Evolutionary conservation across 2,888 invertebrate species (phyloP).

Genomic region (Drosophila lacicola): DNA sequence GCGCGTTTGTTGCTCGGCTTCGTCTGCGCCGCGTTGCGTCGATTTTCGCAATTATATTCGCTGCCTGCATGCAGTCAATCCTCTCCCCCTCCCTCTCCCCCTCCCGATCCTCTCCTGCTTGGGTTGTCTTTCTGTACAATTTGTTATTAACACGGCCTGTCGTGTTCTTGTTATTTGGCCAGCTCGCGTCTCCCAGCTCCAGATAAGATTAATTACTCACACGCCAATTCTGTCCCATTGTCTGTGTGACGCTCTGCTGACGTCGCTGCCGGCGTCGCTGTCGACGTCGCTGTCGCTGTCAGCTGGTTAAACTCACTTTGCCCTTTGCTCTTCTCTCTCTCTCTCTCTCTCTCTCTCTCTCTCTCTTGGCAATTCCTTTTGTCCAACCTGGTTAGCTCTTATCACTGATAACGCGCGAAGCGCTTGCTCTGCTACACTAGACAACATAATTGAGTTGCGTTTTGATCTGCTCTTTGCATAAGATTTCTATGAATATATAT

Average conservation of each 20-base stretch:
- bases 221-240: constrained; percentile 27
- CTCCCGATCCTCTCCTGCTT: not conserved
- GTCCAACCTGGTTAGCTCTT: constrained; percentile 39
- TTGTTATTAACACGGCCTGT: constrained; percentile 64
- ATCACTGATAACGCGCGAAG: constrained; percentile 38
- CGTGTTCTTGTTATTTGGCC: constrained; percentile 62
- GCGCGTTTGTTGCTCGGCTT: constrained; percentile 39
- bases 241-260: constrained; percentile 9
- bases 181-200: constrained; percentile 35
- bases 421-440: constrained; percentile 25
- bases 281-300: constrained; percentile 2
- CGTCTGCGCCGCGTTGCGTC: constrained; percentile 41
- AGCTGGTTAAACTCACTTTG: constrained; percentile 16
- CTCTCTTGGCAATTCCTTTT: constrained; percentile 21
- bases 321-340: constrained; percentile 8
- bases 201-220: constrained; percentile 71
- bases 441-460: constrained; percentile 9
- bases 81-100: not conserved
- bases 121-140: constrained; percentile 57
- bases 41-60: constrained; percentile 65
- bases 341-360: no score
- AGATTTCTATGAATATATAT: no score
- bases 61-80: constrained; percentile 22
- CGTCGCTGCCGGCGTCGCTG: constrained; percentile 2
- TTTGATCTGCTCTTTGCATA: not conserved